A percentile compares a stretch with the other conserved stretches of the same genome.
Evolutionary conservation across 1,140 invertebrate genomes (phyloP).

Genomic region (Drosophila biarmipes): DNA sequence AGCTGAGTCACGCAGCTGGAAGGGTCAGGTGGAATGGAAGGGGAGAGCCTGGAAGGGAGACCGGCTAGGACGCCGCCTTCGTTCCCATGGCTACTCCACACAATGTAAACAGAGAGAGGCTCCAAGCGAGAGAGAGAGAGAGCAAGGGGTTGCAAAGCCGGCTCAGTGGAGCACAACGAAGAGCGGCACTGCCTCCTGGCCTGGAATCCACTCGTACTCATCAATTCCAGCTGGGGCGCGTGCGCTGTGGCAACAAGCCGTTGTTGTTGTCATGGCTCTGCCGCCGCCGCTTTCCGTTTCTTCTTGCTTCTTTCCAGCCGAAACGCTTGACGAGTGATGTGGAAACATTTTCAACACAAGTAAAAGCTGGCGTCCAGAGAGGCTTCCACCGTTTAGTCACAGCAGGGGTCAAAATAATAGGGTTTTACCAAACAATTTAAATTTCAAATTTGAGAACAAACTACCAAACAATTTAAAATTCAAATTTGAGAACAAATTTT

Average conservation of each 20-base stretch:
- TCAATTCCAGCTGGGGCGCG: constrained; percentile 73
- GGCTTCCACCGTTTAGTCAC: constrained; percentile 47
- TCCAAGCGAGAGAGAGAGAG: constrained; percentile 5
- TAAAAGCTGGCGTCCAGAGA: constrained; percentile 66
- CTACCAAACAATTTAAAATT: too few species aligned
- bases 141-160: constrained; percentile 37
- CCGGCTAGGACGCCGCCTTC: constrained; percentile 68
- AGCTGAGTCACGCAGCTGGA: constrained; percentile 57
- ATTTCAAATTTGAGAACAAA: too few species aligned
- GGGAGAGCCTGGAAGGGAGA: constrained; percentile 13
- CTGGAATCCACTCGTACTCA: constrained; percentile 34
- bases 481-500: too few species aligned
- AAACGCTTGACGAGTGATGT: constrained; percentile 85
- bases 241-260: constrained; percentile 52
- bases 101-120: constrained; percentile 72
- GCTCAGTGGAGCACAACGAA: constrained; percentile 59
- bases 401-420: background rate
- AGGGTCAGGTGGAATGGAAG: constrained; percentile 2
- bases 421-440: background rate
- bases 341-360: constrained; percentile 84
- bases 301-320: constrained; percentile 64
- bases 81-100: constrained; percentile 60
- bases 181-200: constrained; percentile 2
- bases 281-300: constrained; percentile 68
- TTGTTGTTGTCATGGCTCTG: constrained; percentile 65